Evolutionary conservation across 1,140 invertebrate species (phyloP).

Genomic region (Nasonia giraulti): DNA sequence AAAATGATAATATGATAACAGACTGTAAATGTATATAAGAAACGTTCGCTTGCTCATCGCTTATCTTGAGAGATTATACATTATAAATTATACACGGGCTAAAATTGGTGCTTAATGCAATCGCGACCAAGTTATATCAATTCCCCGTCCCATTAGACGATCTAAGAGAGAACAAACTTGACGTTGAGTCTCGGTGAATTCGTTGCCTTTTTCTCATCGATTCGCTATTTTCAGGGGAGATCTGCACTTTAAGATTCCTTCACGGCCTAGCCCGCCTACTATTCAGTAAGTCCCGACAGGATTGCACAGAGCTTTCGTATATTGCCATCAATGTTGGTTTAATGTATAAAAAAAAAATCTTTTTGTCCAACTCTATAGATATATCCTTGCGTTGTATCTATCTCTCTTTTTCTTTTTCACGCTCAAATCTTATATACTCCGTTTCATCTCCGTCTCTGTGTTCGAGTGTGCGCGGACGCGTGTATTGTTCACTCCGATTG

Average conservation of each 20-base stretch:
- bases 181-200: not conserved
- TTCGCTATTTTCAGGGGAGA: constrained; percentile 79
- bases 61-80: no score
- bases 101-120: no score
- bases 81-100: no score
- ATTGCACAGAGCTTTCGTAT: constrained; percentile 45
- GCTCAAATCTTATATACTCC: constrained; percentile 18
- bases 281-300: constrained; percentile 70
- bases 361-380: constrained; percentile 12
- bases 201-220: constrained; percentile 57
- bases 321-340: constrained; percentile 34
- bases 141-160: not conserved
- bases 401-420: constrained; percentile 16
- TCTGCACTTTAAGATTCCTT: constrained; percentile 72
- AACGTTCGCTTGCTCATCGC: not conserved
- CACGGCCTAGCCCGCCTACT: constrained; percentile 70
- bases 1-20: not conserved
- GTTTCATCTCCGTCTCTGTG: not conserved
- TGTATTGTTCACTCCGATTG: constrained; percentile 12
- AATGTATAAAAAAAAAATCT: constrained; percentile 26
- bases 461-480: not conserved
- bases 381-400: not conserved
- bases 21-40: not conserved
- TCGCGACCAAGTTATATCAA: not conserved
- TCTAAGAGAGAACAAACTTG: not conserved